These are phyloP conservation scores for Deroplatys truncata DNA, from an alignment of 2,888 invertebrate genomes.

Conservation along the genomic window DNA sequence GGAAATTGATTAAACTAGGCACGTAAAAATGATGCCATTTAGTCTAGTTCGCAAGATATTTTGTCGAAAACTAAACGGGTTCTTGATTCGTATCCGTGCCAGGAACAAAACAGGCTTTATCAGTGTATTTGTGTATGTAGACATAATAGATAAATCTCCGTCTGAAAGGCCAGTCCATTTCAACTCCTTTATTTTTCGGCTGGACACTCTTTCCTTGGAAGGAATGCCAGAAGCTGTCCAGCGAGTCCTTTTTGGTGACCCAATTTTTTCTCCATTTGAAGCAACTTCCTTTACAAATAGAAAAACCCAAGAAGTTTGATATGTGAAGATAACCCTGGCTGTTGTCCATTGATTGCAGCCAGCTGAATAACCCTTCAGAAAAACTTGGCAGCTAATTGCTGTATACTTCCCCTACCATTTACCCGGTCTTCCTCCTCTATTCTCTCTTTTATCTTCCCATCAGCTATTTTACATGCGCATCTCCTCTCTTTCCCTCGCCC, in stretches of 20 bases:
- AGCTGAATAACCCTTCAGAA: not conserved
- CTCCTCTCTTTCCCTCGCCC: not conserved
- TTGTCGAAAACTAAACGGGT: too few species aligned
- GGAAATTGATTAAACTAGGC: too few species aligned
- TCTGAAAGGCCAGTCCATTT: not conserved
- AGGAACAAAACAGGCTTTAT: too few species aligned
- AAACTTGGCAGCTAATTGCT: not conserved
- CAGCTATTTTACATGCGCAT: not conserved
- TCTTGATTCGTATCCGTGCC: too few species aligned
- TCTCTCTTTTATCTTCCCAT: not conserved
- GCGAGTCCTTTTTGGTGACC: not conserved
- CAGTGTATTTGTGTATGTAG: too few species aligned
- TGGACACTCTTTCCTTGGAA: not conserved
- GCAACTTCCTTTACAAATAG: not conserved
- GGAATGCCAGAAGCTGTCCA: not conserved
- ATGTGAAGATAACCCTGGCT: not conserved
- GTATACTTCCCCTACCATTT: not conserved
- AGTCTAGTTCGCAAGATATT: too few species aligned
- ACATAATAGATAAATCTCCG: not conserved
- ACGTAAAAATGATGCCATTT: too few species aligned
- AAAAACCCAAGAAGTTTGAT: not conserved
- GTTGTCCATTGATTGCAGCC: not conserved
- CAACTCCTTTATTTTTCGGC: not conserved
- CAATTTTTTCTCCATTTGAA: not conserved
- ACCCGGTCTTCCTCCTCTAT: not conserved